Evolutionary conservation across 2,113 vertebrate species (phyloP).

Genomic region (Cavia aperea): DNA sequence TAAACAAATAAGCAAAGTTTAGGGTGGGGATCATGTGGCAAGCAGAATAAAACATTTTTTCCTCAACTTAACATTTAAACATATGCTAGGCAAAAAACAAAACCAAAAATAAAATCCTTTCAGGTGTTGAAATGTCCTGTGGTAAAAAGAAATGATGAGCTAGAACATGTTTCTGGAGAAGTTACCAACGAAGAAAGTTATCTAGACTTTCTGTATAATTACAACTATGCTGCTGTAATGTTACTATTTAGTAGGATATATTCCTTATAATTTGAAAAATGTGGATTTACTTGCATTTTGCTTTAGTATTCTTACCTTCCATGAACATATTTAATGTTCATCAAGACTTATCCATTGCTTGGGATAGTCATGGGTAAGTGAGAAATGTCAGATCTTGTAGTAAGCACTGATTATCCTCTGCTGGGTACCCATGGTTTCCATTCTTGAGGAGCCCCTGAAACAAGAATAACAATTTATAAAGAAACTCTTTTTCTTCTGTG

Average conservation of each 20-base stretch:
- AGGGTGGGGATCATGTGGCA: not conserved
- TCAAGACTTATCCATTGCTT: not conserved
- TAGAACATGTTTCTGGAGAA: not conserved
- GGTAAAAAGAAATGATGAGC: not conserved
- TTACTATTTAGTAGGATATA: not conserved
- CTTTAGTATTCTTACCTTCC: not conserved
- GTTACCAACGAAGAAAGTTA: not conserved
- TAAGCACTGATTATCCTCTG: not conserved
- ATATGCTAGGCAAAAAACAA: not conserved
- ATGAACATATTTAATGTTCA: not conserved
- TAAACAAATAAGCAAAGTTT: not conserved
- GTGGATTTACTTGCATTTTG: not conserved
- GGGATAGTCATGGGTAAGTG: not conserved
- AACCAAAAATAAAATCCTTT: not conserved
- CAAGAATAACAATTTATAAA: not conserved
- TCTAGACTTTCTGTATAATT: not conserved
- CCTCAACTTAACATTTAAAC: not conserved
- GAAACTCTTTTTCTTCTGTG: not conserved
- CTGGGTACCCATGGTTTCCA: not conserved
- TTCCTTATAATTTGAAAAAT: slow-evolving; percentile 17
- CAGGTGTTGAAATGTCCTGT: not conserved
- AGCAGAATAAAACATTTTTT: slow-evolving; percentile 3
- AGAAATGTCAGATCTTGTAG: not conserved
- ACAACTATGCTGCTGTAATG: not conserved
- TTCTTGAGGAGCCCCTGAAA: not conserved